Percentiles rank a stretch among this genome's conserved stretches.
Evolutionary conservation across 2,113 vertebrate genomes (phyloP).

Genomic region (Eublepharis macularius): DNA sequence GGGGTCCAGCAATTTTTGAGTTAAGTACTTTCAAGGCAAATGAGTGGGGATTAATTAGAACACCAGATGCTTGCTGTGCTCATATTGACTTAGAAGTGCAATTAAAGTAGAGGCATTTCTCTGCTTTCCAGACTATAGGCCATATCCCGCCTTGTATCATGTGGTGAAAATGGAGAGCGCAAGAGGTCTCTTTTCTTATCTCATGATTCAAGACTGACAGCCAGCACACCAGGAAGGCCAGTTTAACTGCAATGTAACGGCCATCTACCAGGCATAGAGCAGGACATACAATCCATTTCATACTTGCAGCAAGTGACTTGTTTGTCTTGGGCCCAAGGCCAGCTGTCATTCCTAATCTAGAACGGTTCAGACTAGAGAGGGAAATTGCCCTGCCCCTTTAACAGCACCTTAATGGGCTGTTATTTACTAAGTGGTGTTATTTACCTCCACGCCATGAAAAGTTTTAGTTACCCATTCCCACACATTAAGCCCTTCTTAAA

Average conservation of each 20-base stretch:
- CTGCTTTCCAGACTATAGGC: background rate
- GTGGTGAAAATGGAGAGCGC: background rate
- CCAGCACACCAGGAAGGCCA: background rate
- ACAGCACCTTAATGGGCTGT: too few relatives aligned
- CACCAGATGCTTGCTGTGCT: background rate
- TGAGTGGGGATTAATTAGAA: conserved; percentile 36
- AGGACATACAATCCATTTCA: background rate
- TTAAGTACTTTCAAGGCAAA: conserved; percentile 27
- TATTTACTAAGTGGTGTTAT: too few relatives aligned
- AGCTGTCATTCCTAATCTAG: background rate
- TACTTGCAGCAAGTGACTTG: background rate
- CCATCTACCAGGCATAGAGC: background rate
- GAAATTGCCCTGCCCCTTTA: too few relatives aligned
- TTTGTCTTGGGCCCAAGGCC: too few relatives aligned
- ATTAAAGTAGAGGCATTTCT: conserved; percentile 3
- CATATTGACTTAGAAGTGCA: background rate
- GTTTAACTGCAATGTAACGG: background rate
- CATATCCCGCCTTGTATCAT: background rate
- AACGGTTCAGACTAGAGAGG: background rate
- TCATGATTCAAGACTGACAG: background rate
- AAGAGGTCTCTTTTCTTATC: accelerated
- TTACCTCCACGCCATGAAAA: too few relatives aligned
- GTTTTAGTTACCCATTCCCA: too few relatives aligned
- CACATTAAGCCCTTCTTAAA: too few relatives aligned
- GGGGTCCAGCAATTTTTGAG: background rate